Base-by-base conservation (phyloP, 2,888 invertebrate species). In the Phorcus lineatus region DNA sequence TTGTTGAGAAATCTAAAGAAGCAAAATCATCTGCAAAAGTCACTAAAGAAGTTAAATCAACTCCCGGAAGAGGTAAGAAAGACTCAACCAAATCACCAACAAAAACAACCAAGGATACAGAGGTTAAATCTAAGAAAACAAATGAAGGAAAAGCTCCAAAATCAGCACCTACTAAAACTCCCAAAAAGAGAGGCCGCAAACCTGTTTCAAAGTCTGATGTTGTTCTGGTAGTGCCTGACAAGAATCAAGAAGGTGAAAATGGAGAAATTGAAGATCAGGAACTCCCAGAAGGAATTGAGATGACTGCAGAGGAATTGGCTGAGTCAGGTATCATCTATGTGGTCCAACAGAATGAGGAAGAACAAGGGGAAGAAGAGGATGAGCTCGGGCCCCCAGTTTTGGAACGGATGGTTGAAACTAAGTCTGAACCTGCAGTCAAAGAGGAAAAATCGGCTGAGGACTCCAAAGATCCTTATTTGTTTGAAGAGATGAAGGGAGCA, bases 141-240 rank as follows among this genome's bases (percentile, higher is more conserved):
- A 57, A 57, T 19, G 24, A 57, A 24, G 57, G 19, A 57, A 57
- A 57, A 57, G 13, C 57, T 70, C 11, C 70, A 19, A 70, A 70
- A 40, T 36, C 67, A 36, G 16, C 70, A 19, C 70, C 70, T 70
- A 40, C 28, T 24, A 62, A 62, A 9, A 24, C 62, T 9, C 62
- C 70, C 36, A 70, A 70, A 40, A 70, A 70, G 36, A 31, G 70
- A n/a, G 70, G 70, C 16, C 70, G 70, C 36, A 70, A 70, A 19
- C 70, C 70, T 40, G 70, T 70, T 31, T 70, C 70, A 19, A 31
- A 70, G 19, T 70, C 70, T 3, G 70, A 70, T 70, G 70, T 70
- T 36, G 70, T 36, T n/a, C 36, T 70, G 16, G 40, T 70, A 0
- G 70, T 70, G 17, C 19, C 36, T 16, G 70, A 70, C 7, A 70